Evolutionary conservation across 2,888 invertebrate genomes (phyloP), one percentile per base, ranked within the genome.

Genomic region (Acrobasis suavella): DNA sequence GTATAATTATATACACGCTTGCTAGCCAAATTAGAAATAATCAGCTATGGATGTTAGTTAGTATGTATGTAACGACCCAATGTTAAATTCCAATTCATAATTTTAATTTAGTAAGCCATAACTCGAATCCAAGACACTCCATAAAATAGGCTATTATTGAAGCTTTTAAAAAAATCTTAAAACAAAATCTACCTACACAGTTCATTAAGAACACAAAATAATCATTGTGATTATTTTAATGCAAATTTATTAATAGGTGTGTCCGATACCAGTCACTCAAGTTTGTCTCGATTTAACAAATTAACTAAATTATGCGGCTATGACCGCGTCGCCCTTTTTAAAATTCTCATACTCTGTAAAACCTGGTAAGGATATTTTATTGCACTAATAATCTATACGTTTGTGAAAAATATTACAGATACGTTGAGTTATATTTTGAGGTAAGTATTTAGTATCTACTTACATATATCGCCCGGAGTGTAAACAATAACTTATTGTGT

Each of bases 261-360:
- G 60, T 14, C 46, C 37, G 14, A 60, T 52, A 73, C 75, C 67
- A 62, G 77, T 74, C 68, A 66, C 61, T 72, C 75, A 69, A 66
- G 77, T 60, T 75, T 74, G 68, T 63, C 68, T 72, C 64, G 63
- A 72, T 72, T 74, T 69, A 64, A 68, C 64, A 67, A 58, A 38
- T 64, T 59, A 63, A 67, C 70, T 67, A 65, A 75, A 76, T 79
- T 78, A 78, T 78, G 68, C 75, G 51, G 67, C 64, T 72, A 77
- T 76, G 78, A 78, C 78, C 79, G 71, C 69, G 76, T 75, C 74
- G 79, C 73, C 51, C 60, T 51, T 55, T 62, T 50, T 49, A 58
- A 64, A 55, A 62, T 56, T 58, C 58, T 60, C 17, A 60, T 38
- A 39, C 12, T 16, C 15, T 56, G 32, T 32, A 3, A 22, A 22